phyloP scores from a whole-genome alignment of 1,140 invertebrate species.

The Pseudomyrmex sp. region DNA sequence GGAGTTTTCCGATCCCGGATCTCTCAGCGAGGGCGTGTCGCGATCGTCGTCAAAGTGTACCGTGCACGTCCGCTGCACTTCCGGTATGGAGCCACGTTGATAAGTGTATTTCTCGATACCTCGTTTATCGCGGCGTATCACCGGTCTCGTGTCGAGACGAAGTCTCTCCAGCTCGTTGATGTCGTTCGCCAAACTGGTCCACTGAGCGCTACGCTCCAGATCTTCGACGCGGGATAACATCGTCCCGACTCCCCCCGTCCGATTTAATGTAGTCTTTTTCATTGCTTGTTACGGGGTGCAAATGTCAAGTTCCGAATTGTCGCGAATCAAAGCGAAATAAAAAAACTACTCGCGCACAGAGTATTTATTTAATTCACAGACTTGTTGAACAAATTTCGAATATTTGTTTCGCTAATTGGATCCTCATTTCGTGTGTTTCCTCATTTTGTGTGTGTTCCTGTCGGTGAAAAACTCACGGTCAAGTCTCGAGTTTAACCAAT shows the following conservation, averaged over 20 bases:
- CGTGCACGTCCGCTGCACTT: constrained; percentile 73
- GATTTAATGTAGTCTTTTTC: background rate
- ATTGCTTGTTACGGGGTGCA: background rate
- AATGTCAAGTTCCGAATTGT: background rate
- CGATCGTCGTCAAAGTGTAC: constrained; percentile 1
- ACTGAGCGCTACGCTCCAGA: constrained; percentile 71
- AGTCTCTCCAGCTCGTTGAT: constrained; percentile 77
- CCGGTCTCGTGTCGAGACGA: constrained; percentile 45
- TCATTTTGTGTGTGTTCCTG: too few relatives aligned
- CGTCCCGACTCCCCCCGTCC: background rate
- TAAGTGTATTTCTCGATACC: constrained; percentile 61
- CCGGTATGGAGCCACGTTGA: constrained; percentile 77
- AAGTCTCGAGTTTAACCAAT: background rate
- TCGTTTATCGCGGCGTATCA: constrained; percentile 11
- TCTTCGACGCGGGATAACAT: constrained; percentile 70
- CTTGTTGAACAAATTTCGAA: too few relatives aligned
- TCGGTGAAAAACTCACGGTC: background rate
- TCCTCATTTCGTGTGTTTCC: too few relatives aligned
- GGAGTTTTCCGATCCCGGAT: constrained; percentile 24
- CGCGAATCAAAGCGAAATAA: background rate
- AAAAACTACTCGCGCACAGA: background rate
- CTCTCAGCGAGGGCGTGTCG: background rate
- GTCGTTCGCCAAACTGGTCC: constrained; percentile 71
- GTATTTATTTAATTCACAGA: too few relatives aligned
- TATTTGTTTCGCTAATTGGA: too few relatives aligned